These are phyloP conservation scores for Stylophora pistillata DNA, from an alignment of 64 coral and sea anemone species.

Conservation along the genomic window DNA sequence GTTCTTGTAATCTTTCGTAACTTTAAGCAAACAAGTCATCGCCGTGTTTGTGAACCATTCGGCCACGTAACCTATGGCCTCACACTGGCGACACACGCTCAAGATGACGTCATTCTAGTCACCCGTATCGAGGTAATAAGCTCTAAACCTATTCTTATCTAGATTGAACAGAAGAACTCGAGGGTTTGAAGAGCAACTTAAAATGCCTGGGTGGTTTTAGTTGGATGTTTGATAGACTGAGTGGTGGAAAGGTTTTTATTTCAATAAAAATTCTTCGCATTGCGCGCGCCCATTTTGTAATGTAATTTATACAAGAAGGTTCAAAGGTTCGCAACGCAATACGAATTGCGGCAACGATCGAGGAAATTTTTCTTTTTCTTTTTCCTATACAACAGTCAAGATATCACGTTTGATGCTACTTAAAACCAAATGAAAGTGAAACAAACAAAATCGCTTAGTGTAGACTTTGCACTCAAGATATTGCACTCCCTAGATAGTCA, in stretches of 20 bases:
- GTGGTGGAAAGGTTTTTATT: background rate
- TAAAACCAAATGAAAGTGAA: too few species aligned
- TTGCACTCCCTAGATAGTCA: too few species aligned
- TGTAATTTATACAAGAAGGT: too few species aligned
- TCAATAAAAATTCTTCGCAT: conserved; percentile 14
- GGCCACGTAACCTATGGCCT: background rate
- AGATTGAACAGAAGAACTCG: background rate
- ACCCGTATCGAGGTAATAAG: background rate
- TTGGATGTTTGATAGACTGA: background rate
- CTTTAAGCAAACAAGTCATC: background rate
- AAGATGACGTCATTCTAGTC: background rate
- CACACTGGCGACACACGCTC: background rate
- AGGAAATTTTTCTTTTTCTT: too few species aligned
- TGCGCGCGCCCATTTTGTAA: background rate
- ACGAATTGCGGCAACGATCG: too few species aligned
- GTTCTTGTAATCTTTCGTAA: background rate
- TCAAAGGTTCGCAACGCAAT: too few species aligned
- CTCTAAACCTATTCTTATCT: background rate
- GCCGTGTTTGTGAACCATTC: background rate
- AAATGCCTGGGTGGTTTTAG: background rate
- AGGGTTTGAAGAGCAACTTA: background rate
- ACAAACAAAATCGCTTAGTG: too few species aligned
- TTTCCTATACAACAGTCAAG: too few species aligned
- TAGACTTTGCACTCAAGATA: too few species aligned
- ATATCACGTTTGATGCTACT: too few species aligned